Base-by-base conservation (phyloP, 2,113 vertebrate species). In the Carettochelys insculpta region DNA sequence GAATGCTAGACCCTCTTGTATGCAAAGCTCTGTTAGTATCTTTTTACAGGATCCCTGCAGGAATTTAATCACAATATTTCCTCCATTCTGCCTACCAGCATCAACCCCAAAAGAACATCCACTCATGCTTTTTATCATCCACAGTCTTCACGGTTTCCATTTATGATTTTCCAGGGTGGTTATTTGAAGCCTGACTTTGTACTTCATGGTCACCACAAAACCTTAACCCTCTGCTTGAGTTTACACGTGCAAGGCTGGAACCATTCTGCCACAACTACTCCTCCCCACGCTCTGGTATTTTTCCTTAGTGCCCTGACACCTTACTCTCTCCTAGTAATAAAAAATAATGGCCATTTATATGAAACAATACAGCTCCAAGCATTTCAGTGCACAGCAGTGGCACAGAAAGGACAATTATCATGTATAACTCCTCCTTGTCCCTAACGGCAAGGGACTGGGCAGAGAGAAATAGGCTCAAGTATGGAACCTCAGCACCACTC, bases 331-430 rank as follows among this genome's bases (percentile, higher is more conserved):
- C 38, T 85, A 91, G 43, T 38, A 20, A 11, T 52, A 89, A 93
- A 97, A 93, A 77, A 85, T 34, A 0, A 1, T 75, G 86, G 71
- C 16, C 82, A 29, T 94, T 86, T 94, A 76, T 92, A 24, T 50
- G 19, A 51, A 52, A 52, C 73, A 91, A 82, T 11, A 43, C 77
- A 2, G 19, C n/a, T 89, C 56, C 68, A 4, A 50, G 56, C 45
- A 52, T 75, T 96, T 91, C 89, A 53, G 90, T 92, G n/a, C n/a
- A 78, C 94, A 90, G 83, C 4, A n/a, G 81, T 76, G 47, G 65
- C 6, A 3, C 47, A 48, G 77, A 79, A 75, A 51, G 88, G 86
- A 87, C 89, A 82, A 52, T 77, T 48, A 29, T 54, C 81, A 76
- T 86, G 81, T 83, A 5, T 29, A 79, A 81, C 47, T 91, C 89